A percentile compares a stretch with the other conserved stretches of the same genome.
Evolutionary conservation across 1,140 invertebrate species (phyloP).

Genomic region (Aleiodes sp.): DNA sequence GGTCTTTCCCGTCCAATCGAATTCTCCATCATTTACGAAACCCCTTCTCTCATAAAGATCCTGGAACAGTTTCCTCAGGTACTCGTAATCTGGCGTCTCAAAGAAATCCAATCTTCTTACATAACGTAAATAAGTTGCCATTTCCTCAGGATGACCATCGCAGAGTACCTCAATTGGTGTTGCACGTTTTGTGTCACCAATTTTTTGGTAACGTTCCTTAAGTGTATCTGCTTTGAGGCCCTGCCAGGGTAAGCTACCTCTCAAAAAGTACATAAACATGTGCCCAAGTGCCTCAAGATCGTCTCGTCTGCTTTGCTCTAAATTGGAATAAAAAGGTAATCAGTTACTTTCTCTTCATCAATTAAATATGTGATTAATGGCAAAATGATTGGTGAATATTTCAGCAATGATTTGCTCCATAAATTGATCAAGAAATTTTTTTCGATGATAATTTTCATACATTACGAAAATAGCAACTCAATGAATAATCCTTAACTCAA

Average conservation of each 20-base stretch:
- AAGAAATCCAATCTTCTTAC: conserved; percentile 98
- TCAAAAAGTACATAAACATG: conserved; percentile 99
- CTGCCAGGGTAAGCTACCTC: conserved; percentile 99
- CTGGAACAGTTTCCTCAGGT: conserved; percentile 93
- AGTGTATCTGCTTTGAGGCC: conserved; percentile 99
- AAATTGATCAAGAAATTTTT: no score
- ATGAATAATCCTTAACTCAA: no score
- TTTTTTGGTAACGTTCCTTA: conserved; percentile 99
- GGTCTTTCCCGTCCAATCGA: conserved; percentile 98
- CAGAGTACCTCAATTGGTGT: conserved; percentile 98
- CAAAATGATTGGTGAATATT: no score
- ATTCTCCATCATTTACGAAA: conserved; percentile 94
- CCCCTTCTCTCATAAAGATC: conserved; percentile 94
- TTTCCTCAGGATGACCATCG: conserved; percentile 97
- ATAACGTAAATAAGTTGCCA: conserved; percentile 97
- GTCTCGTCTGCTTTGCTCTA: conserved; percentile 98
- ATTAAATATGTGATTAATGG: no score
- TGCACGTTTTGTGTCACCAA: conserved; percentile 98
- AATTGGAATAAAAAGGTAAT: neutral
- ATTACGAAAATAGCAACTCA: no score
- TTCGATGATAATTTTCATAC: no score
- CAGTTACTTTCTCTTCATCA: no score
- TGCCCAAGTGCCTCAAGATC: conserved; percentile 99
- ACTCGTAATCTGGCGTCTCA: conserved; percentile 99
- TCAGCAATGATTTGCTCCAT: no score